These are phyloP conservation scores for Acronicta alni DNA, from an alignment of 2,888 invertebrate species.

Conservation along the genomic window DNA sequence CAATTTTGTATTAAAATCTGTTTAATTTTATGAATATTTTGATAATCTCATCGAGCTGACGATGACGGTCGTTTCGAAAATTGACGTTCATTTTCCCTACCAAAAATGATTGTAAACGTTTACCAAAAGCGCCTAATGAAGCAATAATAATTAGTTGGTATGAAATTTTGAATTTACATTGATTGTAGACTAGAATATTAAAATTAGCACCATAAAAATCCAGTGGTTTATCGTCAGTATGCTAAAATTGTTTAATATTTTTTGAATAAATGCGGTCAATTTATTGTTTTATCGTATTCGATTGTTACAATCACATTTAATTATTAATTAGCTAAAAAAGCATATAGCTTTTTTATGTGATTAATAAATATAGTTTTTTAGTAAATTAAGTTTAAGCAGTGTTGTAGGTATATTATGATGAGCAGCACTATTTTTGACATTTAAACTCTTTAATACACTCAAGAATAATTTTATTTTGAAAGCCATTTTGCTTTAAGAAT, in stretches of 20 bases:
- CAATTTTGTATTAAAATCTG: too few species aligned
- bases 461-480: too few species aligned
- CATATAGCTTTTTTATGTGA: too few species aligned
- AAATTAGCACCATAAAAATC: slow-evolving; percentile 33
- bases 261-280: slow-evolving; percentile 1
- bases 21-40: slow-evolving; percentile 19
- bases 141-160: slow-evolving; percentile 46
- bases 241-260: slow-evolving; percentile 9
- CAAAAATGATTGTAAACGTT: slow-evolving; percentile 46
- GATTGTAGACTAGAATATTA: slow-evolving; percentile 37
- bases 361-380: too few species aligned
- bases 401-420: too few species aligned
- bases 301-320: neutral
- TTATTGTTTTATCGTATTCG: slow-evolving; percentile 3
- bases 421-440: too few species aligned
- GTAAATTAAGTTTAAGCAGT: too few species aligned
- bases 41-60: slow-evolving; percentile 22
- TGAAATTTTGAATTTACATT: slow-evolving; percentile 40
- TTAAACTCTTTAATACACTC: too few species aligned
- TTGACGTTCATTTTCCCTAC: slow-evolving; percentile 30
- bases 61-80: slow-evolving; percentile 21
- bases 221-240: slow-evolving; percentile 26
- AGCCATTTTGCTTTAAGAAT: too few species aligned
- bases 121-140: slow-evolving; percentile 42
- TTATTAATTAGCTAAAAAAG: too few species aligned